Evolutionary conservation across 2,888 invertebrate genomes (phyloP).

Genomic region (Drosophila cognata): DNA sequence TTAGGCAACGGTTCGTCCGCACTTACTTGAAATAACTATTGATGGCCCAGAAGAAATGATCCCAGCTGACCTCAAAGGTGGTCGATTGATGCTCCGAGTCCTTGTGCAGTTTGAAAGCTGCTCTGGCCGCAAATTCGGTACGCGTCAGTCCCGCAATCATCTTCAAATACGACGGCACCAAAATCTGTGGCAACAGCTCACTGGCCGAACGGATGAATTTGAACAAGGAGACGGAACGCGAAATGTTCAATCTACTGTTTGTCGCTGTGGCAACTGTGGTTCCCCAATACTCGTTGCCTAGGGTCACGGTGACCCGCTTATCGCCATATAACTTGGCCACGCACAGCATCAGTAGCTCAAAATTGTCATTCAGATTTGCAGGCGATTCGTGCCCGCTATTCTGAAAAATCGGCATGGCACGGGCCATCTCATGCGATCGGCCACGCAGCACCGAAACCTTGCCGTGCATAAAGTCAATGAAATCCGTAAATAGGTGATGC

Average conservation of each 20-base stretch:
- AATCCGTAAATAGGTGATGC: slow-evolving; percentile 95
- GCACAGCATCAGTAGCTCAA: slow-evolving; percentile 92
- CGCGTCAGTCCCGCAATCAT: slow-evolving; percentile 94
- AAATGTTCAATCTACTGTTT: slow-evolving; percentile 82
- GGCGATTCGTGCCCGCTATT: slow-evolving; percentile 92
- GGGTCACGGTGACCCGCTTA: slow-evolving; percentile 89
- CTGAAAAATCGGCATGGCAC: slow-evolving; percentile 90
- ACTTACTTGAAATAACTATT: slow-evolving; percentile 89
- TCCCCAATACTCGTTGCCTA: slow-evolving; percentile 93
- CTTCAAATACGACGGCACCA: slow-evolving; percentile 94
- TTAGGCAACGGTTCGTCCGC: background rate
- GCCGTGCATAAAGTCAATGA: slow-evolving; percentile 96
- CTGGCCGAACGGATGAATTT: slow-evolving; percentile 96
- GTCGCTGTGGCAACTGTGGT: slow-evolving; percentile 70
- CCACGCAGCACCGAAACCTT: slow-evolving; percentile 93
- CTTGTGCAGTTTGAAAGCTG: slow-evolving; percentile 92
- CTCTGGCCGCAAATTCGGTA: slow-evolving; percentile 90
- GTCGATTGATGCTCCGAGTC: slow-evolving; percentile 87
- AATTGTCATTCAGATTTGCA: slow-evolving; percentile 89
- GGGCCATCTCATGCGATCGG: slow-evolving; percentile 95
- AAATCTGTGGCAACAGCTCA: slow-evolving; percentile 92
- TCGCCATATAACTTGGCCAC: slow-evolving; percentile 91
- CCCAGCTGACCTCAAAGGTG: slow-evolving; percentile 90
- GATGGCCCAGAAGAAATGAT: slow-evolving; percentile 93
- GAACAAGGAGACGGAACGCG: slow-evolving; percentile 92